Percentiles rank a stretch among this genome's conserved stretches.
Conservation (phyloP, 2,113 vertebrate species). For the Odontophorus gujanensis region DNA sequence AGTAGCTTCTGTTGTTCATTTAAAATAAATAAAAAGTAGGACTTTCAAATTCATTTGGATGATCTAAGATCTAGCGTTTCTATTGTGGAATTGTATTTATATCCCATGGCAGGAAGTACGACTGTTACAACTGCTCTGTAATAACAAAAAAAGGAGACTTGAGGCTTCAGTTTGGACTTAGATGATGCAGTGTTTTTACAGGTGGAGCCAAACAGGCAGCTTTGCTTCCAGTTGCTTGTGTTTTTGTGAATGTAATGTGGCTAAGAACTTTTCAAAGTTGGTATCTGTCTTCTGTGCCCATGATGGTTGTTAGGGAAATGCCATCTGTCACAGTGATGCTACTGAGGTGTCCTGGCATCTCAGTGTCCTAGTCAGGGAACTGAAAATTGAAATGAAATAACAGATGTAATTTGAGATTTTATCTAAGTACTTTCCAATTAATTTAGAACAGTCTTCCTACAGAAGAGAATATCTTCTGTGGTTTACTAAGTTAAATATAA, state of each 20-base stretch:
- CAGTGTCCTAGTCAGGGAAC: not conserved
- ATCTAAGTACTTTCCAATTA: not conserved
- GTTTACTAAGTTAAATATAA: not conserved
- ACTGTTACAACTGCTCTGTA: not conserved
- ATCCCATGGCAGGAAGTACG: not conserved
- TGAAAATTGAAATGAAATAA: not conserved
- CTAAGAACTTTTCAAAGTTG: not conserved
- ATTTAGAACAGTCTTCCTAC: not conserved
- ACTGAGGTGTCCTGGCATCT: not conserved
- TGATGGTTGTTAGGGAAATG: not conserved
- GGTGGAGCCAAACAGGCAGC: not conserved
- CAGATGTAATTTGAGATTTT: not conserved
- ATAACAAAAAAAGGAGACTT: not conserved
- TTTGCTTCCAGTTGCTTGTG: not conserved
- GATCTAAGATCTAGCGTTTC: not conserved
- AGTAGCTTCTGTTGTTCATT: not conserved
- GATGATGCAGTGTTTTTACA: accelerated
- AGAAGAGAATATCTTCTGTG: not conserved
- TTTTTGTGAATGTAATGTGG: not conserved
- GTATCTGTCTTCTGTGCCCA: not conserved
- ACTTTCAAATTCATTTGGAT: not conserved
- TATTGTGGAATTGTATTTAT: not conserved
- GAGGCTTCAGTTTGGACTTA: not conserved
- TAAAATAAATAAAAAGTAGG: not conserved
- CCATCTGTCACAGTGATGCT: not conserved